Evolutionary conservation across 2,888 invertebrate species (phyloP).

Genomic region (Aspidiotus rigidus): DNA sequence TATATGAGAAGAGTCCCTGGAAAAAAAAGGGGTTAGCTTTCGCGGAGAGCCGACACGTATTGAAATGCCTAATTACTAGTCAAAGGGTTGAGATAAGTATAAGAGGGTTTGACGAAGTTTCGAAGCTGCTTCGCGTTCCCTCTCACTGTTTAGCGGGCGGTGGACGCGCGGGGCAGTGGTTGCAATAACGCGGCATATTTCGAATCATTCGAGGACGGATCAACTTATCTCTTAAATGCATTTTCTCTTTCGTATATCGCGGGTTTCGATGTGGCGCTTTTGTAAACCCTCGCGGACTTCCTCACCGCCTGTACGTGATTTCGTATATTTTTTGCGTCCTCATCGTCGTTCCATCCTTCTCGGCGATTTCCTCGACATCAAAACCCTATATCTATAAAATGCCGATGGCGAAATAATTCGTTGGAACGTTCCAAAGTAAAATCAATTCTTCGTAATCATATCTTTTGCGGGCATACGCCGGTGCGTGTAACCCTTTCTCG

Average conservation of each 20-base stretch:
- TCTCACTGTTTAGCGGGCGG: conserved; percentile 18
- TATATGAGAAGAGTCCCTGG: background rate
- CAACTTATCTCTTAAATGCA: conserved; percentile 33
- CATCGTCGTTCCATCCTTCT: conserved; percentile 1
- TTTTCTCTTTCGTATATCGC: conserved; percentile 22
- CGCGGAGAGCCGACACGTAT: conserved; percentile 24
- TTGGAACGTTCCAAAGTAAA: conserved; percentile 33
- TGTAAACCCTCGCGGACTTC: too few species aligned
- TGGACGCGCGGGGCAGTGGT: background rate
- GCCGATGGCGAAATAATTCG: conserved; percentile 33
- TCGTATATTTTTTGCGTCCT: conserved; percentile 11
- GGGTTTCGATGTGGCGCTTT: too few species aligned
- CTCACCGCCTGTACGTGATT: too few species aligned
- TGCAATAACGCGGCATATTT: conserved; percentile 13
- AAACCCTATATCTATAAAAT: conserved; percentile 20
- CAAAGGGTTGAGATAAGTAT: conserved; percentile 32
- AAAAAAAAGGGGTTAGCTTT: conserved; percentile 7
- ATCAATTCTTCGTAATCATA: conserved; percentile 34
- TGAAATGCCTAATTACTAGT: conserved; percentile 32
- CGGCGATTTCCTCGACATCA: conserved; percentile 14
- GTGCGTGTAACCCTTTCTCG: background rate
- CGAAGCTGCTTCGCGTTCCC: conserved; percentile 28
- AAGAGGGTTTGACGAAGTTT: conserved; percentile 27
- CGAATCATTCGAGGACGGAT: conserved; percentile 32
- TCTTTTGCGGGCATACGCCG: conserved; percentile 24